Percentiles rank a stretch among this genome's conserved stretches.
These are phyloP conservation scores for Pimephales promelas DNA, from an alignment of 2,113 vertebrate genomes.

Conservation along the genomic window DNA sequence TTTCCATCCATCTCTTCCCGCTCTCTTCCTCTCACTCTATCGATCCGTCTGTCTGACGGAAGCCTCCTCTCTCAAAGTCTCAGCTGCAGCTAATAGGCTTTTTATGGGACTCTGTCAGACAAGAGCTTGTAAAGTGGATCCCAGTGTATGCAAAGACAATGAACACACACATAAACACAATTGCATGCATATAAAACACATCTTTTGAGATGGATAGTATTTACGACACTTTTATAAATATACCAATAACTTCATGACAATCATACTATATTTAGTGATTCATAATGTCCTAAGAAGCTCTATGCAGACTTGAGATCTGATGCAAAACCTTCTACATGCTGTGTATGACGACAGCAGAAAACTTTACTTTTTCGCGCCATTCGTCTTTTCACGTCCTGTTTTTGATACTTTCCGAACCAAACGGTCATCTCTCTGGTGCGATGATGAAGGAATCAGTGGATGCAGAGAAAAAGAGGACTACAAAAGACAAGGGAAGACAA, in stretches of 20 bases:
- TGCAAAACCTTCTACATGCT: slow-evolving; percentile 42
- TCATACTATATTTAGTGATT: slow-evolving; percentile 45
- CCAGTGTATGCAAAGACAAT: slow-evolving; percentile 48
- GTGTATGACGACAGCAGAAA: slow-evolving; percentile 31
- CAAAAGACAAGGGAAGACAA: slow-evolving; percentile 64
- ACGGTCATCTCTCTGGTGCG: slow-evolving; percentile 50
- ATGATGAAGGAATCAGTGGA: slow-evolving; percentile 57
- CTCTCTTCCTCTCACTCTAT: slow-evolving; percentile 37
- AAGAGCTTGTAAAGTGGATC: slow-evolving; percentile 60
- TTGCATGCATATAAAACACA: slow-evolving; percentile 46
- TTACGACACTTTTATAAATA: slow-evolving; percentile 39
- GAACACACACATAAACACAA: slow-evolving; percentile 44
- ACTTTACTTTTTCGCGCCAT: slow-evolving; percentile 20
- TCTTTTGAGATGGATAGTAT: background rate
- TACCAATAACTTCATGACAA: slow-evolving; percentile 49
- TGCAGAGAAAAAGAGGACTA: slow-evolving; percentile 51
- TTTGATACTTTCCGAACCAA: slow-evolving; percentile 41
- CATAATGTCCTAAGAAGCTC: slow-evolving; percentile 34
- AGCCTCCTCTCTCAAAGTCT: slow-evolving; percentile 58
- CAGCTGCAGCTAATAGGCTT: slow-evolving; percentile 73
- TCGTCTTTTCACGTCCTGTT: background rate
- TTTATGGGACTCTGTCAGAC: slow-evolving; percentile 71
- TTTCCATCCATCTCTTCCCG: slow-evolving; percentile 38
- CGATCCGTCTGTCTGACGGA: slow-evolving; percentile 51
- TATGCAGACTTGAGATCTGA: slow-evolving; percentile 57